Evolutionary conservation across 30 jellyfish, hydroid and myxozoan genomes (phyloP).

Genomic region (Hydra vulgaris): DNA sequence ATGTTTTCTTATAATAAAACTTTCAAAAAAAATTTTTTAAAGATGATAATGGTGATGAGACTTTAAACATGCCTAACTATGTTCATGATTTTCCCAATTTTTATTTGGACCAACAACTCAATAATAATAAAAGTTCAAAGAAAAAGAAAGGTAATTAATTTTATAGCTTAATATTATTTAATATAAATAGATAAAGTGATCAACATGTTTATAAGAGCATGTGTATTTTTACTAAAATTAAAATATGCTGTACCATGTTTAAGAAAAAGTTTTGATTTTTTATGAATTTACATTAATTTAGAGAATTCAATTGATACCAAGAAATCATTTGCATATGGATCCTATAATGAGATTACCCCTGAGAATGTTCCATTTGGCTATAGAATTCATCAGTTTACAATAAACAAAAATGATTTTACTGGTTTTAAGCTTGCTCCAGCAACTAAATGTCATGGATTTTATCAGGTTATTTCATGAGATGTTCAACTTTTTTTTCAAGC

Average conservation of each 20-base stretch:
- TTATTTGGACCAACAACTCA: too few relatives aligned
- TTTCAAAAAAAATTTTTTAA: too few relatives aligned
- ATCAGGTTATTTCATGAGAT: slow-evolving; percentile 66
- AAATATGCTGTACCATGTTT: too few relatives aligned
- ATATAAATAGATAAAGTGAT: too few relatives aligned
- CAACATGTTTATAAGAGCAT: too few relatives aligned
- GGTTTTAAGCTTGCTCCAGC: slow-evolving; percentile 89
- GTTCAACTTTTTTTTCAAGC: too few relatives aligned
- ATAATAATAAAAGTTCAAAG: neutral
- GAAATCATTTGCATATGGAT: neutral
- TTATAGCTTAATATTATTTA: too few relatives aligned
- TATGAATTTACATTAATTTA: neutral
- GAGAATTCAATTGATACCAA: neutral
- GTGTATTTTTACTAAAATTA: too few relatives aligned
- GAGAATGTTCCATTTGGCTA: slow-evolving; percentile 58
- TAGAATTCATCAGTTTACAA: slow-evolving; percentile 46
- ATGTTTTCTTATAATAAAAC: too few relatives aligned
- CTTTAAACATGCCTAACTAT: neutral
- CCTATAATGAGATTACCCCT: neutral
- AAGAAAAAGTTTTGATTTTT: too few relatives aligned
- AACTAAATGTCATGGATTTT: slow-evolving; percentile 40
- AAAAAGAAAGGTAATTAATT: too few relatives aligned
- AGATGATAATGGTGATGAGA: neutral
- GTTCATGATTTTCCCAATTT: too few relatives aligned
- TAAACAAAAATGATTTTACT: slow-evolving; percentile 7